Evolutionary conservation across 2,888 invertebrate genomes (phyloP), one percentile per base, ranked within the genome.

Genomic region (Magallana nippona): DNA sequence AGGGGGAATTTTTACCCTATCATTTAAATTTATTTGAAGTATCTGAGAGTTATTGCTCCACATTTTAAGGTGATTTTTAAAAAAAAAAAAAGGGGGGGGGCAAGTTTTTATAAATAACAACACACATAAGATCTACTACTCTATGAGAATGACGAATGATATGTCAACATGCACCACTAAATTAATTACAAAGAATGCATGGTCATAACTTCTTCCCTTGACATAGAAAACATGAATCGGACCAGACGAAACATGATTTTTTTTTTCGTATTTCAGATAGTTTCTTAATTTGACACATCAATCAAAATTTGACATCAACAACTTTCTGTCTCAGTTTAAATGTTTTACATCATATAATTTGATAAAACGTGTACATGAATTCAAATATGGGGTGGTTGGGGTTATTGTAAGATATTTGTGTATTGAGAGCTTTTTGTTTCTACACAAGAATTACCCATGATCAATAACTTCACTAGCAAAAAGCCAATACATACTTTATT

Each of bases 191-290:
- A 44, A 44, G 44, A 44, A 44, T n/a, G n/a, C n/a, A n/a, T 44
- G 60, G 60, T 60, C 60, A 60, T 10, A 19, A 60, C 60, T 19
- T 60, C 60, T 60, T n/a, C 19, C 60, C 60, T 60, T 60, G 60
- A 60, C 60, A 60, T 60, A 19, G 60, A 60, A 60, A 60, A 19
- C 60, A 60, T 60, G 60, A n/a, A 60, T 19, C n/a, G 13, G 60
- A 60, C n/a, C n/a, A 60, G 17, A 60, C n/a, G 11, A 10, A 19
- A n/a, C 5, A 19, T 19, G 19, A 60, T 10, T 19, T 10, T 60
- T 60, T n/a, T 19, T 19, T 60, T 19, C n/a, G 3, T 60, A 19
- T 60, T 60, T 10, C n/a, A 60, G 60, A 60, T 19, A 19, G 8
- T 19, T 60, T 19, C 8, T 19, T 19, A 3, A 19, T 60, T 60